Evolutionary conservation across 64 coral and sea anemone genomes (phyloP).

Genomic region (Acropora tenuis): DNA sequence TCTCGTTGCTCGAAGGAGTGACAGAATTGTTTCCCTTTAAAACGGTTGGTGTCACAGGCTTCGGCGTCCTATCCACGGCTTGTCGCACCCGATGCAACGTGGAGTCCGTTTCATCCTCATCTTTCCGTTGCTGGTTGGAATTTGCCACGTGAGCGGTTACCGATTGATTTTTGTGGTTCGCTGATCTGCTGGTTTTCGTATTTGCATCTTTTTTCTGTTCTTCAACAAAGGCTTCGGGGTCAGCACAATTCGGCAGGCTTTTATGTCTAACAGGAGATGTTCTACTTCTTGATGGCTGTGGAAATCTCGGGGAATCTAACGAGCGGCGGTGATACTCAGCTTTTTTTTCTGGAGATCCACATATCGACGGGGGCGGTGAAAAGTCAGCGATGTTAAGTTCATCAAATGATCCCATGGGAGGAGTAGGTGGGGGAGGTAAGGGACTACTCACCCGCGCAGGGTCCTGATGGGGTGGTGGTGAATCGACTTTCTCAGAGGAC

Average conservation of each 20-base stretch:
- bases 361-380: constrained; percentile 52
- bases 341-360: constrained; percentile 24
- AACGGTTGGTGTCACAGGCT: constrained; percentile 9
- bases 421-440: constrained; percentile 49
- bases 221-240: not conserved
- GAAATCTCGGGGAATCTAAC: constrained; percentile 2
- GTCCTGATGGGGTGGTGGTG: constrained; percentile 20
- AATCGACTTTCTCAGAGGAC: not conserved
- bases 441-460: constrained; percentile 32
- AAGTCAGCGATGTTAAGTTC: constrained; percentile 63
- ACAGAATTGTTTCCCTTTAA: constrained; percentile 55
- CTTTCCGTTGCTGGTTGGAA: not conserved
- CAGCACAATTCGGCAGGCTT: not conserved
- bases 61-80: not conserved
- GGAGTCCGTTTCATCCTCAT: not conserved
- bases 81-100: not conserved
- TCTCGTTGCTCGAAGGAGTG: constrained; percentile 41
- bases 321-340: not conserved
- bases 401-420: constrained; percentile 32
- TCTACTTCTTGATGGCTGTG: not conserved
- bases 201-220: not conserved
- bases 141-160: not conserved
- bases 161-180: not conserved
- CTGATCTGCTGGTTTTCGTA: not conserved
- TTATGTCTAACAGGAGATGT: not conserved